Evolutionary conservation across 2,888 invertebrate species (phyloP), one percentile per base, ranked within the genome.

Genomic region (Pachliopta kotzebuea): DNA sequence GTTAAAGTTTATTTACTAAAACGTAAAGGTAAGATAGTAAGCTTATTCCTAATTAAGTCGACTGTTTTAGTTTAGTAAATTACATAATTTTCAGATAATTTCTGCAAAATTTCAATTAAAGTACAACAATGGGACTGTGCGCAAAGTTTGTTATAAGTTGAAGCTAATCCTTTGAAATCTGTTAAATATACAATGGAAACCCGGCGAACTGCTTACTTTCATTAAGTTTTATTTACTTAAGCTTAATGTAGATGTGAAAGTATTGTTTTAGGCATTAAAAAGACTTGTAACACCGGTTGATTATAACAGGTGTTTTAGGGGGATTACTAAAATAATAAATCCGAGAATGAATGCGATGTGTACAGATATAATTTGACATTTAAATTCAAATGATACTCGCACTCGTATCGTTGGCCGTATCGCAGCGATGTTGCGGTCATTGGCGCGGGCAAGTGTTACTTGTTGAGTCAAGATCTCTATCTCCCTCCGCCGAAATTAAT

Each of bases 81-180:
- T 60, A 61, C 31, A 57, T 54, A 65, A 61, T 58, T 61, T 61
- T 61, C 56, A 58, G 61, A 57, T 42, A 54, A 61, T 26, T 58
- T 62, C 29, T 37, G 57, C 54, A 24, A 61, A 62, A 50, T 65
- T 65, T 65, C 65, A 62, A 65, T 65, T 65, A 65, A 65, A 61
- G 20, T 54, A 57, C 49, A 54, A 65, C 65, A 65, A 65, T 62
- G 49, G 65, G 20, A 58, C 37, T 62, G 57, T 65, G 65, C 56
- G 53, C 57, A 62, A 52, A 53, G 37, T 65, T 61, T 62, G 52
- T 58, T 65, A 58, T 58, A 61, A 65, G 53, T 65, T 65, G 23
- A 62, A 50, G 26, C 57, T 58, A 62, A 55, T 65, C 65, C 62
- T n/a, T 49, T 58, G 61, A 61, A 65, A 65, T 62, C 65, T 62